Conservation (phyloP, 2,888 invertebrate genomes). For the Lysandra coridon region DNA sequence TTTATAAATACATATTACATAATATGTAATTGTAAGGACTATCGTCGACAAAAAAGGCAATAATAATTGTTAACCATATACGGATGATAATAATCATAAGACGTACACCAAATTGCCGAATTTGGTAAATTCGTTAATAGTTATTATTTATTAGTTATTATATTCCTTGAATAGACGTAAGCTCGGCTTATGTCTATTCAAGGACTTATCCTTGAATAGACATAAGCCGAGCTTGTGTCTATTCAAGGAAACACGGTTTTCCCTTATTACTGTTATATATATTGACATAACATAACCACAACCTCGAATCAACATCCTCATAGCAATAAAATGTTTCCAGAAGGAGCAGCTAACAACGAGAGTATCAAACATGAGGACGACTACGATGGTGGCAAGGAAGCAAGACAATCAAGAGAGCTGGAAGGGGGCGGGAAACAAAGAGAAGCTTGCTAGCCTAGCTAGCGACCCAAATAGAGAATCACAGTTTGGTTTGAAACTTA, state of each 20-base stretch:
- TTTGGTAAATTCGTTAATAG: neutral
- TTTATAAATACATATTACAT: neutral
- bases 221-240: too few species aligned
- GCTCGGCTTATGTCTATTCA: too few species aligned
- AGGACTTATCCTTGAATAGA: too few species aligned
- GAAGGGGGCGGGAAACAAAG: constrained; percentile 52
- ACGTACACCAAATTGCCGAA: too few species aligned
- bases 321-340: constrained; percentile 50
- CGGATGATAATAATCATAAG: too few species aligned
- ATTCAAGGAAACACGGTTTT: neutral
- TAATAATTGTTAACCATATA: too few species aligned
- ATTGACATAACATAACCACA: neutral
- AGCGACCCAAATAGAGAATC: constrained; percentile 58
- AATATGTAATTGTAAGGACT: too few species aligned
- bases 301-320: neutral
- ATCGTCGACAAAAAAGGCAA: too few species aligned
- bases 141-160: neutral
- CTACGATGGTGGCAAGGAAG: constrained; percentile 54
- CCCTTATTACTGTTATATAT: neutral
- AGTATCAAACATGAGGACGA: constrained; percentile 53
- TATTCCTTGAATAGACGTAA: too few species aligned
- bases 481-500: constrained; percentile 65
- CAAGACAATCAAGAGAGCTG: constrained; percentile 53
- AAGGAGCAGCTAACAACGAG: constrained; percentile 62
- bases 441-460: constrained; percentile 52